Percentiles rank a stretch among this genome's conserved stretches.
Evolutionary conservation across 2,888 invertebrate genomes (phyloP).

Genomic region (Ctena decussata): DNA sequence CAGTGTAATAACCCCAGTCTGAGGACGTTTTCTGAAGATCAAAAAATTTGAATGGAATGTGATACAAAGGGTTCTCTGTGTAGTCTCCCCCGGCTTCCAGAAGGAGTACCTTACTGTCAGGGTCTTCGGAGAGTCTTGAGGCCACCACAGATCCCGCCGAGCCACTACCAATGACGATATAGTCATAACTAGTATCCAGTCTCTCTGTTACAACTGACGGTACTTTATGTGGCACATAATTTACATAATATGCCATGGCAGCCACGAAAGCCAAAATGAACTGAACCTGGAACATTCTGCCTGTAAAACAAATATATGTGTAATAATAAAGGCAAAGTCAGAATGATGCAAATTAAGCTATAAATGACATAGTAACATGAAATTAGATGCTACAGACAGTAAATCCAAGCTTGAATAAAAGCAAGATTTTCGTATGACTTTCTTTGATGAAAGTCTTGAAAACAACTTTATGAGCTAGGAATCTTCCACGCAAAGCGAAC

Average conservation of each 20-base stretch:
- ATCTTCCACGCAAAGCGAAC: too few relatives aligned
- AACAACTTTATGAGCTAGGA: too few relatives aligned
- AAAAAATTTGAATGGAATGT: conserved; percentile 39
- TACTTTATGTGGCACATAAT: neutral
- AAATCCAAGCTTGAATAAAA: too few relatives aligned
- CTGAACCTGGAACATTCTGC: neutral
- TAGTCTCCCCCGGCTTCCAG: conserved; percentile 60
- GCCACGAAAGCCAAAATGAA: neutral
- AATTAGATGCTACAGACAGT: too few relatives aligned
- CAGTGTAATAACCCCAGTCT: conserved; percentile 61
- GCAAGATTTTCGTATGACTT: too few relatives aligned
- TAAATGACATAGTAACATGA: too few relatives aligned
- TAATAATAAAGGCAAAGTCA: neutral
- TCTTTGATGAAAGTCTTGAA: too few relatives aligned
- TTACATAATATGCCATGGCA: neutral
- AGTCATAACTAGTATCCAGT: conserved; percentile 50
- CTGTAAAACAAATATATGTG: neutral
- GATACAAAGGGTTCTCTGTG: conserved; percentile 42
- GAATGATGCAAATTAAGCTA: too few relatives aligned
- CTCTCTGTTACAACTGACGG: conserved; percentile 42
- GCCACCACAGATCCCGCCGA: conserved; percentile 53
- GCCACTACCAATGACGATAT: conserved; percentile 52
- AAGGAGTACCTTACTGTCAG: conserved; percentile 38
- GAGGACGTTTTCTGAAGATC: conserved; percentile 49
- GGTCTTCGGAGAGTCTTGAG: conserved; percentile 55